These are phyloP conservation scores for Myiagra hebetior DNA, from an alignment of 2,113 vertebrate species.

Conservation along the genomic window DNA sequence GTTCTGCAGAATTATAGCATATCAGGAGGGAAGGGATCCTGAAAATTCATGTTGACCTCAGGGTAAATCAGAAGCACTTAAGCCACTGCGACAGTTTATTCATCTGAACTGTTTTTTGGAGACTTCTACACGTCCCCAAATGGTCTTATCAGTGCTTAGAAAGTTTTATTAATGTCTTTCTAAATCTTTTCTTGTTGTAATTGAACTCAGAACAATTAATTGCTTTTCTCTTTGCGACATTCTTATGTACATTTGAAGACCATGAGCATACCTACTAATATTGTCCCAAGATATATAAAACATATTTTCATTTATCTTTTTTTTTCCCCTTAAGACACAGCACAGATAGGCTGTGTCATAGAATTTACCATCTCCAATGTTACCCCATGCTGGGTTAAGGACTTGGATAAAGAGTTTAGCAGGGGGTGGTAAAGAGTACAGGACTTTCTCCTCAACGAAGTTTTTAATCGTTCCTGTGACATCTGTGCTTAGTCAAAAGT, in stretches of 20 bases:
- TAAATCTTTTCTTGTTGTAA: background rate
- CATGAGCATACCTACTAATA: background rate
- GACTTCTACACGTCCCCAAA: background rate
- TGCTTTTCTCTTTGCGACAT: background rate
- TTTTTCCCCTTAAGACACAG: background rate
- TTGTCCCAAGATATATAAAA: background rate
- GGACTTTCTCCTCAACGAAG: background rate
- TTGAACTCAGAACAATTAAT: background rate
- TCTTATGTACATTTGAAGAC: background rate
- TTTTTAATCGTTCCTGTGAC: background rate
- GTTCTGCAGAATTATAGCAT: background rate
- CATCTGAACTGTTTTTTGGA: background rate
- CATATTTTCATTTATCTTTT: background rate
- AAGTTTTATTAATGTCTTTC: background rate
- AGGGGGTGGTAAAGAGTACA: background rate
- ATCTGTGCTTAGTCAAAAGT: background rate
- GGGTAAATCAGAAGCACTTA: background rate
- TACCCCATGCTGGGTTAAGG: background rate
- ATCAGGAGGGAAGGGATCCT: background rate
- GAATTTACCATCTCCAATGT: background rate
- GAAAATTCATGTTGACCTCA: background rate
- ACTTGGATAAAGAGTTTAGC: background rate
- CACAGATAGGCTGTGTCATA: background rate
- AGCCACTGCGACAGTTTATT: background rate
- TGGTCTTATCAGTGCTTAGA: background rate